These are phyloP conservation scores for Lutjanus argentimaculatus DNA, from an alignment of 2,797 vertebrate genomes.

Conservation along the genomic window DNA sequence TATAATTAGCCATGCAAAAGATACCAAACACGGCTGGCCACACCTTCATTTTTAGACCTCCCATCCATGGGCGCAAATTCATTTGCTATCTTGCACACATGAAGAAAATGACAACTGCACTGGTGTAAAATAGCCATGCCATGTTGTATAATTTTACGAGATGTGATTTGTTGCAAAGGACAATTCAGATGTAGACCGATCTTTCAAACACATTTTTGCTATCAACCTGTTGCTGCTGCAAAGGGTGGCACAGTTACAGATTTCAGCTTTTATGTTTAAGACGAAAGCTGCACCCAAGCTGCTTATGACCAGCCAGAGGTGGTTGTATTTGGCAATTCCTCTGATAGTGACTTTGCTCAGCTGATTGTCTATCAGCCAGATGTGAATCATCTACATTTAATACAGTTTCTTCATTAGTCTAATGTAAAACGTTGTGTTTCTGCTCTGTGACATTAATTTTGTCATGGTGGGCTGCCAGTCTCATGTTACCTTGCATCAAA, in stretches of 20 bases:
- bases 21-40: too few relatives aligned
- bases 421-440: not conserved
- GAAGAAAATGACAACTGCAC: too few relatives aligned
- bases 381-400: not conserved
- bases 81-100: too few relatives aligned
- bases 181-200: not conserved
- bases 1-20: too few relatives aligned
- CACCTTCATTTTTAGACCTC: too few relatives aligned
- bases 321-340: not conserved
- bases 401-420: not conserved
- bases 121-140: too few relatives aligned
- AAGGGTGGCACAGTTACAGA: not conserved
- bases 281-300: too few relatives aligned
- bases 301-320: not conserved
- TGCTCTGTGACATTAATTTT: not conserved
- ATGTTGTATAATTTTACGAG: too few relatives aligned
- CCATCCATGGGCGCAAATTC: too few relatives aligned
- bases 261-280: too few relatives aligned
- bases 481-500: not conserved
- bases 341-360: slow-evolving; percentile 1
- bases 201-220: not conserved
- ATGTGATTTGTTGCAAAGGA: too few relatives aligned
- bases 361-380: not conserved
- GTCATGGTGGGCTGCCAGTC: not conserved
- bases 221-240: not conserved